Conservation (phyloP, 2,113 vertebrate genomes). For the Nyctereutes procyonoides region DNA sequence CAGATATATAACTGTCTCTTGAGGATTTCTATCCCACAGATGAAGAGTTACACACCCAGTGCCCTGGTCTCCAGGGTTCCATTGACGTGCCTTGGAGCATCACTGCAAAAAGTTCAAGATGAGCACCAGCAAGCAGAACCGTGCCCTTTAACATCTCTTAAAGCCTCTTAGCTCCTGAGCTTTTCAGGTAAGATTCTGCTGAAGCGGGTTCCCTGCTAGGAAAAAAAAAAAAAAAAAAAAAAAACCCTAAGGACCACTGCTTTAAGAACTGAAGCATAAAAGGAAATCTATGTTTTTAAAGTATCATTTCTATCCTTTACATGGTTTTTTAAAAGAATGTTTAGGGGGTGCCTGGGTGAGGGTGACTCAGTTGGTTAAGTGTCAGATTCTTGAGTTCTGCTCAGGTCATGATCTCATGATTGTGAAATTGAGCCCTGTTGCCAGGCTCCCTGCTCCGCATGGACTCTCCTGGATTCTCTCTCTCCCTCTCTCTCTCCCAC, state of each 20-base stretch:
- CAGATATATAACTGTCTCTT: background rate
- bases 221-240: background rate
- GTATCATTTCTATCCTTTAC: background rate
- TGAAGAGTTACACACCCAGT: background rate
- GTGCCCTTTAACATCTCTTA: background rate
- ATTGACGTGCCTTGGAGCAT: background rate
- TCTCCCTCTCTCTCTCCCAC: background rate
- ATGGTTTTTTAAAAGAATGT: background rate
- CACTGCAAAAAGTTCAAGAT: background rate
- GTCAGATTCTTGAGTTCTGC: background rate
- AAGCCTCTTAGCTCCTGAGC: background rate
- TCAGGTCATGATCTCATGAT: background rate
- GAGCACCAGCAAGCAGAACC: background rate
- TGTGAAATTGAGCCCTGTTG: background rate
- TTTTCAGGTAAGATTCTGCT: background rate
- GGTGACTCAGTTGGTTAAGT: background rate
- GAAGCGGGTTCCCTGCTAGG: background rate
- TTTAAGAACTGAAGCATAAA: background rate
- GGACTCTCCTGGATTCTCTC: background rate
- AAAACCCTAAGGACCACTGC: background rate
- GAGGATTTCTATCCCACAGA: background rate
- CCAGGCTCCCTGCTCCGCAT: background rate
- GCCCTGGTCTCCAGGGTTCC: background rate
- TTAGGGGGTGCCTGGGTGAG: background rate
- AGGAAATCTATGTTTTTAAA: background rate